Base-by-base conservation (phyloP, 2,888 invertebrate genomes). In the Metalampra italica region DNA sequence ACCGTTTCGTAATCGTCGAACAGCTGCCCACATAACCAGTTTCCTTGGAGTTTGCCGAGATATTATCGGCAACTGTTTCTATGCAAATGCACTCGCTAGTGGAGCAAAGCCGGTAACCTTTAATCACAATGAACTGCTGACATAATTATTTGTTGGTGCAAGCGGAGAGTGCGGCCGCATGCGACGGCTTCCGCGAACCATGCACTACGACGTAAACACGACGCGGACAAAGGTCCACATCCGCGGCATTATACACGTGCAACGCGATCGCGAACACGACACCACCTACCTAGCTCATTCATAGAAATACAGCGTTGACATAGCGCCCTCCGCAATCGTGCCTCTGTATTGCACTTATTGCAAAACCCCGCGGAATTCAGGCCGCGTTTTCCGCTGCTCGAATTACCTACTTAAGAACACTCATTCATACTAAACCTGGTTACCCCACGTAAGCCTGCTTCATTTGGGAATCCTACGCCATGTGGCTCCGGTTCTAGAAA, bases 401-500 rank as follows among this genome's bases (percentile, higher is more conserved):
- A 47, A 47, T 66, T 57, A 55, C 54, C 22, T 63, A 60, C 62
- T 57, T 59, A 54, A 57, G 8, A 32, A 9, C 49, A 42, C 53
- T 47, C 36, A 9, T 53, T 49, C 41, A 43, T 34, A 42, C 22
- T 22, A 22, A 22, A 3, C 5, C 3, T 5, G 22, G 22, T 22
- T 2, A 22, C 22, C 2, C 22, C 22, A 5, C 5, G 5, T n/a
- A 22, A 22, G 5, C 90, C 90, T 89, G 89, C 72, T 75, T n/a
- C 85, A 88, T 90, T 90, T 90, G 89, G 89, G 89, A 86, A 74
- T 73, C 82, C 68, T 73, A 79, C 55, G 80, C 78, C 79, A 66
- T 57, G 68, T 90, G 82, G 80, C 81, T 80, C 78, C 71, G 83
- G 75, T 71, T 87, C 87, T 82, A 90, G 89, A 90, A 79, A 89